A percentile compares a stretch with the other conserved stretches of the same genome.
These are phyloP conservation scores for Pterocles gutturalis DNA, from an alignment of 2,113 vertebrate genomes.

Conservation along the genomic window DNA sequence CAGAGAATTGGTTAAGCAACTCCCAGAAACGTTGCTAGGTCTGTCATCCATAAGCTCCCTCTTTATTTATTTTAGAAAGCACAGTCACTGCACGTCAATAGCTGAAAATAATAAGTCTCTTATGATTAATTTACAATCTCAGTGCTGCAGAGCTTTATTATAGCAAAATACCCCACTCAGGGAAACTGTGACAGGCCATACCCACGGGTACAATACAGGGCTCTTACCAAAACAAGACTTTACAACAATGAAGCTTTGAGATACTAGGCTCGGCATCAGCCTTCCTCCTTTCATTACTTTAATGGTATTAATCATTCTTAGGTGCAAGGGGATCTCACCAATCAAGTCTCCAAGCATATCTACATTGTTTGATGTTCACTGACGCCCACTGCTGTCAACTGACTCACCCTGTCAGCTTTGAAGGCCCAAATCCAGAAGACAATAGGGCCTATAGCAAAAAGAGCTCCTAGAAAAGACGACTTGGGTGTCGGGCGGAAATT, in stretches of 20 bases:
- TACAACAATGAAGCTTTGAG: neutral
- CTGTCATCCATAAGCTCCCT: neutral
- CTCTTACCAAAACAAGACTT: neutral
- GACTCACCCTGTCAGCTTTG: conserved; percentile 85
- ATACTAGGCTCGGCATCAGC: accelerated
- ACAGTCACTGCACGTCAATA: accelerated
- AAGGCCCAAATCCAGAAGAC: conserved; percentile 76
- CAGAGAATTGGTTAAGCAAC: neutral
- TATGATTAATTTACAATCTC: neutral
- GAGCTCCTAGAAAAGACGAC: conserved; percentile 82
- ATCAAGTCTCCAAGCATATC: neutral
- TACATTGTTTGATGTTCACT: neutral
- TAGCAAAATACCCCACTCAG: neutral
- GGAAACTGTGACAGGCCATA: neutral
- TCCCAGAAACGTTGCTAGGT: neutral
- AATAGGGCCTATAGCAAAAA: conserved; percentile 81
- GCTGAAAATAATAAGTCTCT: neutral
- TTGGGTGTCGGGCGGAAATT: conserved; percentile 83
- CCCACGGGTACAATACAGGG: neutral
- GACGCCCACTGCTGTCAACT: accelerated
- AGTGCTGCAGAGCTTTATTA: neutral
- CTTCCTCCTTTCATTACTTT: neutral
- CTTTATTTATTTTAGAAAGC: neutral
- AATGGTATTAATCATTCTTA: neutral
- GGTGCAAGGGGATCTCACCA: neutral